phyloP scores from a whole-genome alignment of 2,888 invertebrate species.

The Deladenus siricidicola region DNA sequence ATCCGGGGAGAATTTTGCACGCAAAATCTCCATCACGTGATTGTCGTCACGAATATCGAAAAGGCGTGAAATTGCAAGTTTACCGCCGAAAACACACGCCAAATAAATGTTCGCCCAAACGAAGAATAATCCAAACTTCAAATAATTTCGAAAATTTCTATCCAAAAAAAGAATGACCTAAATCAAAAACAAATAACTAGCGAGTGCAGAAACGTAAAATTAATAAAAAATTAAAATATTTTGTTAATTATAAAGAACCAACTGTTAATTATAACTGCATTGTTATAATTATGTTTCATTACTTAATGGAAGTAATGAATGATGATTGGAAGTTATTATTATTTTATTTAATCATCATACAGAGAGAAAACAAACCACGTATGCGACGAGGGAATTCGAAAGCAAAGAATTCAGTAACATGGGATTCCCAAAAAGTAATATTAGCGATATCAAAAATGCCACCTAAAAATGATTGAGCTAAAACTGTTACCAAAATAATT shows the following conservation, averaged over 20 bases:
- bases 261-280: no score
- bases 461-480: constrained; percentile 23
- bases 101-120: constrained; percentile 43
- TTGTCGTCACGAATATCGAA: constrained; percentile 30
- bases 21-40: constrained; percentile 60
- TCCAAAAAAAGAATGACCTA: no score
- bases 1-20: constrained; percentile 63
- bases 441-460: constrained; percentile 55
- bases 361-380: constrained; percentile 30
- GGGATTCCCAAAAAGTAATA: constrained; percentile 61
- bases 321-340: background rate
- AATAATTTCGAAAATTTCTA: no score
- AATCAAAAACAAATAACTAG: no score
- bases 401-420: constrained; percentile 60
- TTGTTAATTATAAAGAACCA: no score
- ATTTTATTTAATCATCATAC: constrained; percentile 1
- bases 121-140: no score
- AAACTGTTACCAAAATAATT: constrained; percentile 15
- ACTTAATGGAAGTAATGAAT: no score
- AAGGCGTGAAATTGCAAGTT: constrained; percentile 35
- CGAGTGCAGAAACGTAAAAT: no score
- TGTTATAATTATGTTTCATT: no score
- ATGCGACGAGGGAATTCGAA: constrained; percentile 55
- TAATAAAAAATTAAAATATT: no score
- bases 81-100: constrained; percentile 53